These are phyloP conservation scores for Parelbella ahira DNA, from an alignment of 2,888 invertebrate genomes.

Conservation along the genomic window DNA sequence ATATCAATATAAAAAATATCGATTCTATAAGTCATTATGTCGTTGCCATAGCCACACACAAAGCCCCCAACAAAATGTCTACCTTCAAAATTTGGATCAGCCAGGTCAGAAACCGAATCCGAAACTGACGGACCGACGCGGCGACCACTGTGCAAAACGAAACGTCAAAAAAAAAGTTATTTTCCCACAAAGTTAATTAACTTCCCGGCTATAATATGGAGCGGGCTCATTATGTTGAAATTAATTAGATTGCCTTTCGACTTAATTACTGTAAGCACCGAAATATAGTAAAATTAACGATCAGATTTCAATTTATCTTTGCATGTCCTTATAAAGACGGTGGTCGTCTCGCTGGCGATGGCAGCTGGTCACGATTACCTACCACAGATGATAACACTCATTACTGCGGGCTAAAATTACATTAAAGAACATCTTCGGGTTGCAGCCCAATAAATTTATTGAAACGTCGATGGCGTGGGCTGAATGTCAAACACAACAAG, in stretches of 20 bases:
- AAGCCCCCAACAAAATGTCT: no score
- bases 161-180: no score
- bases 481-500: slow-evolving; percentile 48
- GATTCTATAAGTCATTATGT: no score
- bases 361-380: slow-evolving; percentile 24
- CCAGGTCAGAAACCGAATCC: no score
- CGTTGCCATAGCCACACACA: no score
- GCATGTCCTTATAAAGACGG: slow-evolving; percentile 20
- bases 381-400: slow-evolving; percentile 29
- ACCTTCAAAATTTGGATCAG: no score
- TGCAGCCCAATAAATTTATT: slow-evolving; percentile 44
- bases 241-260: slow-evolving; percentile 15
- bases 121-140: no score
- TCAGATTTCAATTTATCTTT: slow-evolving; percentile 25
- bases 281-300: slow-evolving; percentile 22
- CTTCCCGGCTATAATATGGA: no score
- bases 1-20: no score
- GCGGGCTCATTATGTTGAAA: no score
- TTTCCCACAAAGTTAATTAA: no score
- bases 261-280: slow-evolving; percentile 24
- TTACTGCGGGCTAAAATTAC: slow-evolving; percentile 28
- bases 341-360: slow-evolving; percentile 1
- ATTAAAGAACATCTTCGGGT: slow-evolving; percentile 31
- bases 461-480: slow-evolving; percentile 50
- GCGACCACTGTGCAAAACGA: no score